Base-by-base conservation (phyloP, 2,888 invertebrate species). In the Rugalucina vietnamica region DNA sequence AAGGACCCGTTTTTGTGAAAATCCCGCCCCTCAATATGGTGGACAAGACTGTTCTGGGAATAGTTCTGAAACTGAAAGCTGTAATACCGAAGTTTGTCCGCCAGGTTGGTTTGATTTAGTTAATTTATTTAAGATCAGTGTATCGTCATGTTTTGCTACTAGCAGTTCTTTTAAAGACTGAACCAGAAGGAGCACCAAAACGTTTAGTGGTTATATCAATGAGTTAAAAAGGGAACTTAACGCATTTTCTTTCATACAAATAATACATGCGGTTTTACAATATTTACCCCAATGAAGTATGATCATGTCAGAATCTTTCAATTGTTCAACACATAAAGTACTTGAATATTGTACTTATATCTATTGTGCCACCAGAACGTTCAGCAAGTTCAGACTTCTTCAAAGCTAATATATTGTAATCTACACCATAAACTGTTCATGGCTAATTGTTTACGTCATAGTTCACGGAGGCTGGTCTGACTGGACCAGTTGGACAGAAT, bases 1-100 rank as follows among this genome's bases (percentile, higher is more conserved):
- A 34, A 71, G 86, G 49, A 54, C 76, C 36, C 78, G 83, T 36
- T 32, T 36, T 24, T 86, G 86, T 57, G 81, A 39, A 0, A 71
- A 76, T 43, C 81, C 81, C 1, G 76, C 32, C n/a, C 79, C 81
- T 34, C 39, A 78, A 21, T 21, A 79, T 72, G 86, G 83, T 10
- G 86, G 86, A 14, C 21, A 36, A 14, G 75, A 80, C 10, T 86
- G 86, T 57, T 18, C 18, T 34, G 86, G 86, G 49, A 24, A 32
- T 2, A 34, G 37, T 3, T 50, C 50, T 2, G 81, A 86, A 24
- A 57, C 24, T 18, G 79, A 83, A n/a, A 5, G 18, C 1, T 86
- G 86, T 24, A 83, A 79, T 70, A 72, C 60, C 10, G 65, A 78
- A 29, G 29, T 29, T 2, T 72, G 72, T 72, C 72, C 72, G 37